Percentiles rank a stretch among this genome's conserved stretches.
phyloP scores from a whole-genome alignment of 30 jellyfish, hydroid and myxozoan species.

The Aurelia aurita region DNA sequence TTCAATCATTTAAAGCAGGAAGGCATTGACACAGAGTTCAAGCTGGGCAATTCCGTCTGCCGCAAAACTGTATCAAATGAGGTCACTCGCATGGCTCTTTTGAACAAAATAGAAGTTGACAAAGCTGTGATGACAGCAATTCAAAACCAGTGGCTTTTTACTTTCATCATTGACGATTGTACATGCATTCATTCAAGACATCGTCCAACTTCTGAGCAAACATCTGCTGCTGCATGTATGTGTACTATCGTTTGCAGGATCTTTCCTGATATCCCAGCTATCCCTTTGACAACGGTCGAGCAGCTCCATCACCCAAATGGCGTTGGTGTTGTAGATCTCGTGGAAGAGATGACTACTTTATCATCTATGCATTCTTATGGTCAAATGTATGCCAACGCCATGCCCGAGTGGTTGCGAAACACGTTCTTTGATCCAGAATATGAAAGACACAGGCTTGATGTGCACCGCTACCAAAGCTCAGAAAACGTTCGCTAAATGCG shows the following conservation, averaged over 20 bases:
- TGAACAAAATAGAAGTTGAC: background rate
- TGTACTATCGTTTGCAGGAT: background rate
- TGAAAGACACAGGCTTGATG: background rate
- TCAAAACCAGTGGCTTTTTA: too few species aligned
- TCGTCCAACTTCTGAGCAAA: background rate
- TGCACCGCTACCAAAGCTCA: background rate
- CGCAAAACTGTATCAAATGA: constrained; percentile 8
- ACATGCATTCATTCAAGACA: too few species aligned
- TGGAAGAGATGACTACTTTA: background rate
- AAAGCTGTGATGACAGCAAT: background rate
- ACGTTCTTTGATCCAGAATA: constrained; percentile 9
- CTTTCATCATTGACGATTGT: too few species aligned
- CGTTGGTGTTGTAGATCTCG: background rate
- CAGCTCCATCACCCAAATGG: constrained; percentile 6
- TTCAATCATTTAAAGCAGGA: constrained; percentile 13
- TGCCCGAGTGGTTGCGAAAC: constrained; percentile 15
- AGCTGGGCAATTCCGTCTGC: constrained; percentile 8
- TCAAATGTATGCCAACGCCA: background rate
- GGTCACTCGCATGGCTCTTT: background rate
- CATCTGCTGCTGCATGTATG: background rate
- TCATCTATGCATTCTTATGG: background rate
- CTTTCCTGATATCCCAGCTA: background rate
- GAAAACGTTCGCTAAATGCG: background rate
- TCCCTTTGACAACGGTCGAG: background rate
- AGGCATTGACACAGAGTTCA: constrained; percentile 14